Evolutionary conservation across 2,888 invertebrate genomes (phyloP), one percentile per base, ranked within the genome.

Genomic region (Antheraea yamamai): DNA sequence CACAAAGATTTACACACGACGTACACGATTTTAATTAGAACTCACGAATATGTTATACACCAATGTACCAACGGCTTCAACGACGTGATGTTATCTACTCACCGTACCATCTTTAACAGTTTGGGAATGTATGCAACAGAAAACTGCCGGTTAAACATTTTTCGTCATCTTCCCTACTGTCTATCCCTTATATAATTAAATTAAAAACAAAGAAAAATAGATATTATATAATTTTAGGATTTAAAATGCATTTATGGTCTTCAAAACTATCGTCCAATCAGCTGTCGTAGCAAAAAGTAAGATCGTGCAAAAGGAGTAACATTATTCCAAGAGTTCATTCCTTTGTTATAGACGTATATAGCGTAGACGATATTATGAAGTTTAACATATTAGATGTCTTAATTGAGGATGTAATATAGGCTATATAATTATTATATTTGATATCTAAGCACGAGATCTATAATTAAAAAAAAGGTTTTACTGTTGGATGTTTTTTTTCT

Each of bases 1-100:
- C 16, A 66, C 14, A 66, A 66, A 66, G 64, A 66, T 66, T 66
- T 66, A 66, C 26, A 66, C 64, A 66, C 64, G 64, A 66, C 64
- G 18, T 66, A 26, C 64, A 66, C 30, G 64, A 66, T 66, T 66
- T 30, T 66, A 66, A 66, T 66, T 66, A 66, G 26, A 30, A 66
- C 64, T 66, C 64, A 66, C 64, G 64, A 66, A 66, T 66, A 30
- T 66, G 64, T 64, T 66, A 26, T 30, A 66, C 16, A 66, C 30
- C 12, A 66, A 61, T 23, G 61, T 61, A 66, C 64, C 14, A 66
- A 66, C 64, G 64, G 26, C 16, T 66, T 66, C 64, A 16, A 30
- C 26, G 26, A 1, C 64, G 64, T 66, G 64, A 30, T 30, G 30
- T 30, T 30, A 20, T 66, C 64, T 66, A 30, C 14, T 26, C 26